Evolutionary conservation across 1,140 invertebrate genomes (phyloP).

Genomic region (Drosophila dunni): DNA sequence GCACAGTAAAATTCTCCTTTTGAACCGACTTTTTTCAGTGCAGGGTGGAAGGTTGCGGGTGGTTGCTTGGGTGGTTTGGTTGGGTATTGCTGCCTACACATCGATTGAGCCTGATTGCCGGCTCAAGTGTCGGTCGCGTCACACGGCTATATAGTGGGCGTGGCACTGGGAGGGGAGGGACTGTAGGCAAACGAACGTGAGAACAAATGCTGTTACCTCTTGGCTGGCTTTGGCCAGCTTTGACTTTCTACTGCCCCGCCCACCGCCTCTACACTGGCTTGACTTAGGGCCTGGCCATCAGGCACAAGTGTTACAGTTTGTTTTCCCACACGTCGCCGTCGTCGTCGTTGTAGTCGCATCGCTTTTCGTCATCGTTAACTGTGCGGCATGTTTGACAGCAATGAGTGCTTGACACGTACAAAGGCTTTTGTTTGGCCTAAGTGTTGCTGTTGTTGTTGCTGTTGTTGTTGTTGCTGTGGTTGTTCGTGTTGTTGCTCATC

Average conservation of each 20-base stretch:
- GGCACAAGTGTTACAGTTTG: slow-evolving; percentile 69
- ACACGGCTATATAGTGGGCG: slow-evolving; percentile 49
- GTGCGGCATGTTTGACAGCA: slow-evolving; percentile 78
- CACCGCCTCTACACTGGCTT: background rate
- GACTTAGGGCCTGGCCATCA: slow-evolving; percentile 44
- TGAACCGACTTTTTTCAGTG: too few species aligned
- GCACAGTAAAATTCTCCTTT: too few species aligned
- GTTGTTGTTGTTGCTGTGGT: slow-evolving; percentile 23
- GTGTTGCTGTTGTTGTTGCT: slow-evolving; percentile 59
- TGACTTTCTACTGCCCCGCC: slow-evolving; percentile 33
- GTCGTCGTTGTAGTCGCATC: slow-evolving; percentile 58
- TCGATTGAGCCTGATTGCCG: slow-evolving; percentile 79
- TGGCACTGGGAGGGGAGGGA: slow-evolving; percentile 9
- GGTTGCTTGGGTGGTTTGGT: background rate
- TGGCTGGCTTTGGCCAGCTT: slow-evolving; percentile 11
- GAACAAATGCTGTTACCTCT: slow-evolving; percentile 35
- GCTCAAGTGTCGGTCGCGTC: slow-evolving; percentile 77
- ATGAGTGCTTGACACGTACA: slow-evolving; percentile 80
- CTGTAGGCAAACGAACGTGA: background rate
- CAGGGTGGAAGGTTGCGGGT: background rate
- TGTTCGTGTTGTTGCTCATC: slow-evolving; percentile 66
- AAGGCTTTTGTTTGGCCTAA: slow-evolving; percentile 69
- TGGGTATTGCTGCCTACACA: slow-evolving; percentile 49
- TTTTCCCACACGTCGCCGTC: slow-evolving; percentile 72
- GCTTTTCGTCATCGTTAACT: slow-evolving; percentile 73